Conservation (phyloP, 2,888 invertebrate genomes). For the Chironomus tentans region DNA sequence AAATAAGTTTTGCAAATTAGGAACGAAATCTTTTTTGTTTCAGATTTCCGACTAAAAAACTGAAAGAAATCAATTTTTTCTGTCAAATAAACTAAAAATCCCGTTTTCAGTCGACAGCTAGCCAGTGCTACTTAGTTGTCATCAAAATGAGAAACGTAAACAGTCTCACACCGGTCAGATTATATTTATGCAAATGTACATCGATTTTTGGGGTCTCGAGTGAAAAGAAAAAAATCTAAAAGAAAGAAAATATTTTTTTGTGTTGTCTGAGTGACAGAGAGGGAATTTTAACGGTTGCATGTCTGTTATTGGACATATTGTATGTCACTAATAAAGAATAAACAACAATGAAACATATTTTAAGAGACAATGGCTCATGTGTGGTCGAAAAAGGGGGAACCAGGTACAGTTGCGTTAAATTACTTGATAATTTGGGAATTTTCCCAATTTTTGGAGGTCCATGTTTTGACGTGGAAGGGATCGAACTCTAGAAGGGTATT, state of each 20-base stretch:
- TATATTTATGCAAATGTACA: background rate
- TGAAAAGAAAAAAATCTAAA: too few relatives aligned
- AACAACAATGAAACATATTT: background rate
- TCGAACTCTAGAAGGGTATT: too few relatives aligned
- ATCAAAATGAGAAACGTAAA: background rate
- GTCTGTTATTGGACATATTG: background rate
- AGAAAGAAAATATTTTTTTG: too few relatives aligned
- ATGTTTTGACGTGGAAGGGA: too few relatives aligned
- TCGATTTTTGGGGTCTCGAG: background rate
- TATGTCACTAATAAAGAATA: background rate
- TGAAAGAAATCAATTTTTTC: background rate
- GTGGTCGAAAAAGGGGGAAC: too few relatives aligned
- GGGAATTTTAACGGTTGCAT: background rate
- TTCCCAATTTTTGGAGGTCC: too few relatives aligned
- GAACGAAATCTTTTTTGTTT: background rate
- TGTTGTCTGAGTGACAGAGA: background rate
- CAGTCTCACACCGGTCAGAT: background rate
- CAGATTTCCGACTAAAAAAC: background rate
- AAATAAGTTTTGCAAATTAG: background rate
- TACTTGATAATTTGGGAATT: too few relatives aligned
- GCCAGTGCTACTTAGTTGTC: background rate
- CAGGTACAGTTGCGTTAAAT: too few relatives aligned
- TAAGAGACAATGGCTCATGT: too few relatives aligned
- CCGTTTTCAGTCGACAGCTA: background rate
- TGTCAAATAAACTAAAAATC: background rate